phyloP scores from a whole-genome alignment of 2,888 invertebrate species.

The Acleris emargana region DNA sequence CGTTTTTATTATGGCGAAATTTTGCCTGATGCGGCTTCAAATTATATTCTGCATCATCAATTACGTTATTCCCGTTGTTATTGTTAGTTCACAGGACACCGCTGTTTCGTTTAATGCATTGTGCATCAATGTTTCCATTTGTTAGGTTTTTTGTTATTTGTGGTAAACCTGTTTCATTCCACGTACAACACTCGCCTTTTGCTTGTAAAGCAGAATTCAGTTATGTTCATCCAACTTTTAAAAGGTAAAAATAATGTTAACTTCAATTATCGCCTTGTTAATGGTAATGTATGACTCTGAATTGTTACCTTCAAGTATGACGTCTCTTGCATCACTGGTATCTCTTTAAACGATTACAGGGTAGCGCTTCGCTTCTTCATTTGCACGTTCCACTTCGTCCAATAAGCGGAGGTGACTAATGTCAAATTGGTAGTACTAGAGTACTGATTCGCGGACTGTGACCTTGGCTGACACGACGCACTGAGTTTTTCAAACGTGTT shows the following conservation, averaged over 20 bases:
- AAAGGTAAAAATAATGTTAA: neutral
- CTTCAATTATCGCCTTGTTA: constrained; percentile 21
- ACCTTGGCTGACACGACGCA: constrained; percentile 58
- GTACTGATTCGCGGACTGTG: constrained; percentile 56
- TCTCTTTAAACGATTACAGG: constrained; percentile 70
- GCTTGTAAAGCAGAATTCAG: no score
- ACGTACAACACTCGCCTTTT: no score
- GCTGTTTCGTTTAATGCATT: no score
- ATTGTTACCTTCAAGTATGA: constrained; percentile 71
- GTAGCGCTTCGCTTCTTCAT: constrained; percentile 73
- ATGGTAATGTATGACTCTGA: constrained; percentile 44
- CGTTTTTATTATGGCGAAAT: constrained; percentile 56
- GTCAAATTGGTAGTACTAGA: constrained; percentile 70
- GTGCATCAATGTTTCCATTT: no score
- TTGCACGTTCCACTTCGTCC: constrained; percentile 78
- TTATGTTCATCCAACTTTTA: neutral
- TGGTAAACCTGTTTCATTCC: no score
- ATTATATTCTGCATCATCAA: constrained; percentile 13
- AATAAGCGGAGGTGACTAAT: constrained; percentile 75
- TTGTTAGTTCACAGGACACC: no score
- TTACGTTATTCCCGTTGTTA: neutral
- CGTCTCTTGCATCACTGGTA: constrained; percentile 66
- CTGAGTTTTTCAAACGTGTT: constrained; percentile 43
- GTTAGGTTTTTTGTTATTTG: no score
- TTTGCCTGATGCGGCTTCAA: constrained; percentile 39